Conservation (phyloP, 2,113 vertebrate species). For the Lepisosteus osseus region DNA sequence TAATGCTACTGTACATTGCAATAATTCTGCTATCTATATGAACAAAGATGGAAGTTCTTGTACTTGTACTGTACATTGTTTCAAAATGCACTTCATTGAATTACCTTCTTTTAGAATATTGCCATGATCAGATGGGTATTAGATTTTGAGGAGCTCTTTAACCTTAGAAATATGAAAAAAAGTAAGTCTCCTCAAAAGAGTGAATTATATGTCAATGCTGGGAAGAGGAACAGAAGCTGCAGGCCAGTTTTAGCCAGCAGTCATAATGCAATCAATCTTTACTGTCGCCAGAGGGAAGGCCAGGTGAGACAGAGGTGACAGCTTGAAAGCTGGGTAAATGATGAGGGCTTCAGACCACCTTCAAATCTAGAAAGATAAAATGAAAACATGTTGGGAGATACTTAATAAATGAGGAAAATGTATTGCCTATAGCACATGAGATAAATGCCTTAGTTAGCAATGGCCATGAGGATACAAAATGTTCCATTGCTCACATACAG, state of each 20-base stretch:
- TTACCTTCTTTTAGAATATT: too few relatives aligned
- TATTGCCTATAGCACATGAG: neutral
- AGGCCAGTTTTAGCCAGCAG: conserved; percentile 6
- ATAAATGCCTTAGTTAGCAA: neutral
- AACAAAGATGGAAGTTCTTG: too few relatives aligned
- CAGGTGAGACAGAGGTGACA: neutral
- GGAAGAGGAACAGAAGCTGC: neutral
- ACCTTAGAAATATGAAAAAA: neutral
- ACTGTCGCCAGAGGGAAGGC: neutral
- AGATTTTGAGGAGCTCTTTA: neutral
- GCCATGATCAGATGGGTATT: neutral
- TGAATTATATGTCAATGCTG: neutral
- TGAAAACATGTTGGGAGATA: conserved; percentile 6
- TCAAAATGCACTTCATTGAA: too few relatives aligned
- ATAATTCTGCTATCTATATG: too few relatives aligned
- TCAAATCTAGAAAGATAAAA: neutral
- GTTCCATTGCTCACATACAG: too few relatives aligned
- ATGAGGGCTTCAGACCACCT: conserved; percentile 8
- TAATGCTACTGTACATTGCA: too few relatives aligned
- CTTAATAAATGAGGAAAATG: neutral
- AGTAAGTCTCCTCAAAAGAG: neutral
- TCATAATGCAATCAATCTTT: conserved; percentile 11
- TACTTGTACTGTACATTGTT: too few relatives aligned
- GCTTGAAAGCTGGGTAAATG: neutral
- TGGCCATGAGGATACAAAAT: neutral